Evolutionary conservation across 92 coral and sea anemone genomes (phyloP).

Genomic region (Epizoanthus ramosus): DNA sequence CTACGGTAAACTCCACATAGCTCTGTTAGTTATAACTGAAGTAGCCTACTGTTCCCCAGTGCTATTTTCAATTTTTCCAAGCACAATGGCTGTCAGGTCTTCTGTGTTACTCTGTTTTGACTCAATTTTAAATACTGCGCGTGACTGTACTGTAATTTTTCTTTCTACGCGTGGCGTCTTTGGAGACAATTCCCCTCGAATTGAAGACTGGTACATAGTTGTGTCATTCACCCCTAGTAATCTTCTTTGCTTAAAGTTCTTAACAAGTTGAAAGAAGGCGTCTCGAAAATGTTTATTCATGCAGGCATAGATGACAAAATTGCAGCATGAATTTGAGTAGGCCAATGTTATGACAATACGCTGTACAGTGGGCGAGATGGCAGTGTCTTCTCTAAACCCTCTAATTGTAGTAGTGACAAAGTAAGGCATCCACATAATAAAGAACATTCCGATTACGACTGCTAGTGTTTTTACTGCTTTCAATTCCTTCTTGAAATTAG

Average conservation of each 20-base stretch:
- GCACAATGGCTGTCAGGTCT: background rate
- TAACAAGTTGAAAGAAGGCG: conserved; percentile 71
- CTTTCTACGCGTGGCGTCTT: conserved; percentile 10
- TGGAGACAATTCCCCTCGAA: background rate
- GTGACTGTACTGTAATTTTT: background rate
- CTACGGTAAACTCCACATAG: too few species aligned
- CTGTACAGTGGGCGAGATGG: conserved; percentile 60
- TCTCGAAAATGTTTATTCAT: conserved; percentile 81
- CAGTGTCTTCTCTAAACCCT: conserved; percentile 61
- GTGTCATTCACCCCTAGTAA: background rate
- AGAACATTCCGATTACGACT: conserved; percentile 88
- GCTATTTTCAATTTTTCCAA: background rate
- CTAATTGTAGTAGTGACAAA: conserved; percentile 79
- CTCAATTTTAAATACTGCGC: background rate
- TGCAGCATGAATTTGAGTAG: conserved; percentile 86
- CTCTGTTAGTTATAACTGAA: too few species aligned
- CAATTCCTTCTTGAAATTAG: conserved; percentile 66
- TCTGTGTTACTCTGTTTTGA: background rate
- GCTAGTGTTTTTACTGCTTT: conserved; percentile 87
- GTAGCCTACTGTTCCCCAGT: too few species aligned
- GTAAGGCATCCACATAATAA: conserved; percentile 93
- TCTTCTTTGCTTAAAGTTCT: conserved; percentile 36
- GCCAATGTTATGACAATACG: conserved; percentile 68
- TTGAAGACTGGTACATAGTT: background rate
- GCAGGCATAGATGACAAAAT: conserved; percentile 83